A percentile compares a stretch with the other conserved stretches of the same genome.
Evolutionary conservation across 1,140 invertebrate species (phyloP).

Genomic region (Philotrypesis tridentata): DNA sequence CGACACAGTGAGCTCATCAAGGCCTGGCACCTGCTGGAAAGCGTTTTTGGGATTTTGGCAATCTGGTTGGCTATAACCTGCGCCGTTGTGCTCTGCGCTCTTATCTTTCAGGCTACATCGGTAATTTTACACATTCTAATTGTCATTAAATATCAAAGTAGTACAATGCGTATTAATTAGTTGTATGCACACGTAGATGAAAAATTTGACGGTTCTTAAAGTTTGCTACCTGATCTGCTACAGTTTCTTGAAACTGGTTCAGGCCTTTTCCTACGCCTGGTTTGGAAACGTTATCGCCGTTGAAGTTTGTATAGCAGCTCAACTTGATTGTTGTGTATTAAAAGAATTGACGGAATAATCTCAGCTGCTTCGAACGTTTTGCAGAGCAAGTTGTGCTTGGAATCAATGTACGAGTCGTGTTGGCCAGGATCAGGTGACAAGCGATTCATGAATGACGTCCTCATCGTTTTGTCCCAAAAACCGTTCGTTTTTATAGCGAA

Average conservation of each 20-base stretch:
- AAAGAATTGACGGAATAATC: no score
- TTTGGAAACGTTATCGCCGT: slow-evolving; percentile 21
- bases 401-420: slow-evolving; percentile 8
- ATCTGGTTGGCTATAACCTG: slow-evolving; percentile 51
- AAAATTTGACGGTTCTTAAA: slow-evolving; percentile 1
- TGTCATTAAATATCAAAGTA: no score
- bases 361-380: background rate
- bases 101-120: slow-evolving; percentile 51
- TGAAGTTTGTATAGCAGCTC: background rate
- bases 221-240: slow-evolving; percentile 27
- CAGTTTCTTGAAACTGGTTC: slow-evolving; percentile 17
- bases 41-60: slow-evolving; percentile 53
- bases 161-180: no score
- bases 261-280: slow-evolving; percentile 37
- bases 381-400: slow-evolving; percentile 20
- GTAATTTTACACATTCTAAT: no score
- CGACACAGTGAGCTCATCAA: slow-evolving; percentile 44
- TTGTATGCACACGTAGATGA: background rate
- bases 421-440: no score
- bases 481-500: no score
- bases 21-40: slow-evolving; percentile 47
- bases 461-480: no score
- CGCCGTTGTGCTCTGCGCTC: slow-evolving; percentile 53
- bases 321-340: no score
- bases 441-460: no score